Conservation (phyloP, 1,140 invertebrate genomes). For the Lepidurus apus region DNA sequence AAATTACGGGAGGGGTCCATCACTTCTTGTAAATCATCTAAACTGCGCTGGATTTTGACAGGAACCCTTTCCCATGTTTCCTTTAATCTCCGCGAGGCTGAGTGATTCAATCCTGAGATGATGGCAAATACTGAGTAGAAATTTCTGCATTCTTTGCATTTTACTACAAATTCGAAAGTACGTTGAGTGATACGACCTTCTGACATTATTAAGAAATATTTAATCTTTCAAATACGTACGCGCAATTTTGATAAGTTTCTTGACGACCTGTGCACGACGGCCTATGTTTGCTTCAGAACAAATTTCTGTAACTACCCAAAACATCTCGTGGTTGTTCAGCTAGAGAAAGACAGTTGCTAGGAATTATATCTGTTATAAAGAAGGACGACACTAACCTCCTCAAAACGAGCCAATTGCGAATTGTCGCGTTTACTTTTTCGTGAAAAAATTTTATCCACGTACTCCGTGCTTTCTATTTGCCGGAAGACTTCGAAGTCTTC, state of each 20-base stretch:
- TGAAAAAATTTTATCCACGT: conserved; percentile 93
- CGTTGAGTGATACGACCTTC: conserved; percentile 38
- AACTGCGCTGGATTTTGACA: conserved; percentile 88
- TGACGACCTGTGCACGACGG: conserved; percentile 91
- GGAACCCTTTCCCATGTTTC: conserved; percentile 96
- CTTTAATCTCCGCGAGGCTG: conserved; percentile 81
- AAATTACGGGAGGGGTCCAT: conserved; percentile 99
- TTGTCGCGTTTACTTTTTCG: conserved; percentile 83
- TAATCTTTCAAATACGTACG: conserved; percentile 45
- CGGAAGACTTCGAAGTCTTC: conserved; percentile 94
- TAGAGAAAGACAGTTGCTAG: conserved; percentile 39
- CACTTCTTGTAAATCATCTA: conserved; percentile 83
- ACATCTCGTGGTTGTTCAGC: conserved; percentile 98
- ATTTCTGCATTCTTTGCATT: conserved; percentile 98
- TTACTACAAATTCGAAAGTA: conserved; percentile 49
- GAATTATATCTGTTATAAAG: background rate
- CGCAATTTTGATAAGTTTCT: conserved; percentile 97
- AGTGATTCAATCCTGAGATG: conserved; percentile 91
- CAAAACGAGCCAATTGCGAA: conserved; percentile 88
- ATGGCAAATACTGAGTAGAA: conserved; percentile 99
- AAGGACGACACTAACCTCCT: conserved; percentile 53
- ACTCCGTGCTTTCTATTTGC: conserved; percentile 97
- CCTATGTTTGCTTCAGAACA: conserved; percentile 88
- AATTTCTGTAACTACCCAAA: conserved; percentile 98
- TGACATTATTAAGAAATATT: background rate